A percentile compares a stretch with the other conserved stretches of the same genome.
Evolutionary conservation across 2,113 vertebrate species (phyloP).

Genomic region (Lasiurus borealis): DNA sequence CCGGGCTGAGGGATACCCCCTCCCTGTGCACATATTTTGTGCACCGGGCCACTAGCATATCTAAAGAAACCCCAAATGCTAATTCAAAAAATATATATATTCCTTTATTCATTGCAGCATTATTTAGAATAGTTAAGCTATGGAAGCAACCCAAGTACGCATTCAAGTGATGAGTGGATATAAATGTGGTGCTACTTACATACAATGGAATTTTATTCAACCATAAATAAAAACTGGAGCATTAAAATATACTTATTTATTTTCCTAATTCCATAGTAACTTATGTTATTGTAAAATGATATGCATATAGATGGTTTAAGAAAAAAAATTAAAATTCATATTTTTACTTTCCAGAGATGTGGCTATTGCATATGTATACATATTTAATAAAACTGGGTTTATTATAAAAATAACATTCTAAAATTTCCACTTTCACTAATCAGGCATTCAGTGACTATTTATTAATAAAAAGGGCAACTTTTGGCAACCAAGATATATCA

Average conservation of each 20-base stretch:
- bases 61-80: neutral
- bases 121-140: neutral
- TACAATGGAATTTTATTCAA: neutral
- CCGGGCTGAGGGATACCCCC: no score
- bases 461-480: neutral
- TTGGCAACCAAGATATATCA: neutral
- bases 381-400: neutral
- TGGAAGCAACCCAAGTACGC: neutral
- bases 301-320: neutral
- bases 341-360: neutral
- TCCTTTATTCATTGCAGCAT: neutral
- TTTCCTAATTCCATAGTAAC: conserved; percentile 1
- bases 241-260: neutral
- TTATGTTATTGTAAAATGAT: neutral
- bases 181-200: neutral
- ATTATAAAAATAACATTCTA: neutral
- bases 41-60: neutral
- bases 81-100: neutral
- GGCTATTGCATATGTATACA: neutral
- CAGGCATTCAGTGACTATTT: neutral
- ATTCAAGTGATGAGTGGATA: neutral
- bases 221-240: neutral
- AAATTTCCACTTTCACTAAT: neutral
- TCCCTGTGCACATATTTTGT: no score
- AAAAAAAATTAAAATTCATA: neutral